phyloP scores from a whole-genome alignment of 30 jellyfish, hydroid and myxozoan species.

The Hydractinia symbiolongicarpus region DNA sequence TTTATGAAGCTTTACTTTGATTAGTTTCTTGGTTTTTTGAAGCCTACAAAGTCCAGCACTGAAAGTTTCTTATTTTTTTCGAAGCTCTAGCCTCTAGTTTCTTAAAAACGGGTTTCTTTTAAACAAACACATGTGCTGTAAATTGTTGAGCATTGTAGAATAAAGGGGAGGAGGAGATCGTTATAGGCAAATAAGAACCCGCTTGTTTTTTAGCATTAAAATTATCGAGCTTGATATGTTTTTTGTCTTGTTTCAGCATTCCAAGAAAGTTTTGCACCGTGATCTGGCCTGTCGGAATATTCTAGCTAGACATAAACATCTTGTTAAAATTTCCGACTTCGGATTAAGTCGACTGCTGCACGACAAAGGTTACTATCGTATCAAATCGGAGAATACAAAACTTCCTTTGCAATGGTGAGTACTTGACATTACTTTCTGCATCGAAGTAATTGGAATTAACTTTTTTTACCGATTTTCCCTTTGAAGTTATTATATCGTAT shows the following conservation, averaged over 20 bases:
- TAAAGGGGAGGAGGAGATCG: no score
- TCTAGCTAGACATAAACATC: constrained; percentile 26
- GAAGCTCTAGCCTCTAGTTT: no score
- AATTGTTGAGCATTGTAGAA: no score
- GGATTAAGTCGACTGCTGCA: constrained; percentile 32
- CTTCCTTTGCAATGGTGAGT: constrained; percentile 42
- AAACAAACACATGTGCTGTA: no score
- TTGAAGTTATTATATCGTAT: no score
- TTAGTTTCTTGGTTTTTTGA: no score
- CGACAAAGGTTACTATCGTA: constrained; percentile 28
- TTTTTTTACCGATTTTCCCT: background rate
- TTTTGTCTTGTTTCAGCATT: constrained; percentile 14
- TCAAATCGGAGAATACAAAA: background rate
- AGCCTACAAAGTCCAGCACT: no score
- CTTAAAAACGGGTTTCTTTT: no score
- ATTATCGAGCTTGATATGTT: background rate
- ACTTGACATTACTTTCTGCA: background rate
- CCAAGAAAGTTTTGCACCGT: constrained; percentile 34
- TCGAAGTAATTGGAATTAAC: background rate
- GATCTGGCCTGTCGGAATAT: constrained; percentile 46
- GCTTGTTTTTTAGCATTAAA: background rate
- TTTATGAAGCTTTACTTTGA: no score
- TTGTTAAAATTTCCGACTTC: constrained; percentile 40
- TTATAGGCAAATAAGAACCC: no score
- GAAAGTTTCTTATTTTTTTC: no score